Base-by-base conservation (phyloP, 2,113 vertebrate genomes). In the Phalacrocorax carbo region DNA sequence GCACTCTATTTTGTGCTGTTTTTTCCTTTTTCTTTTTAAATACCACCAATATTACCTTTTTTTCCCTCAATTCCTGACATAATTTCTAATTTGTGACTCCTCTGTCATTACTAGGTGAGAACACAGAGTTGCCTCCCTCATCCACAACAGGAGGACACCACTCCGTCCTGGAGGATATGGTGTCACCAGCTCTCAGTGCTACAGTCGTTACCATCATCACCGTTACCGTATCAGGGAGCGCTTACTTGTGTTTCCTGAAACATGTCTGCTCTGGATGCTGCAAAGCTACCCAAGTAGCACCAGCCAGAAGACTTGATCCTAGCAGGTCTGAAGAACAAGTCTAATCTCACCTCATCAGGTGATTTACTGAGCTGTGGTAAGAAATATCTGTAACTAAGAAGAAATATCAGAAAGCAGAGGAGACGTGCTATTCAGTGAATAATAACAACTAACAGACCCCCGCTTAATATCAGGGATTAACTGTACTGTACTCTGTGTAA, bases 221-320 rank as follows among this genome's bases (percentile, higher is more conserved):
- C 0, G 46, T 94, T 30, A 84, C 98, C 27, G 62, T 98, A 57
- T 98, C 94, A 0, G 97, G 96, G 42, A 98, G 98, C 0, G 81
- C 97, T 36, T 98, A 98, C 94, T 81, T 98, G 86, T 98, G 98
- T 73, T 98, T 98, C 93, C 97, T 98, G 78, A 98, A 98, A 86
- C 98, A 97, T 70, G 36, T 98, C 77, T 98, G 98, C 57, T 77
- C 96, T 4, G 97, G 98, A 51, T 98, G 98, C 94, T 98, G 98
- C 87, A 97, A 96, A 83, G 94, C 96, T 17, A 48, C 94, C 25
- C 98, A 97, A 20, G 97, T 98, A 58, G 96, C 65, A 14, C 98
- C 98, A 19, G 86, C 73, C 8, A 91, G 83, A 83, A 93, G 96
- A 16, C 25, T 61, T 21, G 98, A 98, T 54, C 77, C 85, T 51